Conservation (phyloP, 2,888 invertebrate genomes). For the Mythimna vitellina region DNA sequence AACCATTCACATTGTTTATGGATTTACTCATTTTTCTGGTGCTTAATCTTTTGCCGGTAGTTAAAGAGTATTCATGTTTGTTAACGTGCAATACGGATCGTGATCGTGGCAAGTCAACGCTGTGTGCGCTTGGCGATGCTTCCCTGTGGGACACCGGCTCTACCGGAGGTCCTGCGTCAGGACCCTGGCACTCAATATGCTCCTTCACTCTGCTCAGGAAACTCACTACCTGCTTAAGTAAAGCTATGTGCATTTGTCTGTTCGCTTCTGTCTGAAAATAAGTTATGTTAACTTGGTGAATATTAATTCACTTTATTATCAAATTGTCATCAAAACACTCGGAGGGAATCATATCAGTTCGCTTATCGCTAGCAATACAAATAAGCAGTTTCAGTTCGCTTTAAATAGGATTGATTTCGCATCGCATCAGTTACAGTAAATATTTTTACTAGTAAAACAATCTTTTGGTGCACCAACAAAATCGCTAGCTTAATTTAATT, state of each 20-base stretch:
- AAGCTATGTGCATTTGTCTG: conserved; percentile 93
- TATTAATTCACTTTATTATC: conserved; percentile 6
- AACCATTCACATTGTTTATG: conserved; percentile 85
- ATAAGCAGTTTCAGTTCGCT: conserved; percentile 60
- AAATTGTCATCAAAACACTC: conserved; percentile 7
- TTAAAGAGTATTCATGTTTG: conserved; percentile 80
- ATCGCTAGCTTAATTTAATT: conserved; percentile 34
- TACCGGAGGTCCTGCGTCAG: conserved; percentile 67
- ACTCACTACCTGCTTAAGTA: conserved; percentile 93
- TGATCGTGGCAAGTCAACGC: conserved; percentile 83
- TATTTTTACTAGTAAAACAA: conserved; percentile 5
- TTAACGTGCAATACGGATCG: conserved; percentile 85
- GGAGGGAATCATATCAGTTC: conserved; percentile 6
- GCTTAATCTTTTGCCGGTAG: conserved; percentile 78
- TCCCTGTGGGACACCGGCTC: conserved; percentile 67
- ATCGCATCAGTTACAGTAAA: conserved; percentile 47
- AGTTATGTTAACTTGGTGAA: conserved; percentile 66
- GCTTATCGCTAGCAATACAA: conserved; percentile 40
- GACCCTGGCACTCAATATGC: conserved; percentile 89
- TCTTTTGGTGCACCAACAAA: conserved; percentile 76
- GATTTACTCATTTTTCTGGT: conserved; percentile 87
- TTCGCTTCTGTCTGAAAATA: conserved; percentile 92
- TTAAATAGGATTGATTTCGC: conserved; percentile 48
- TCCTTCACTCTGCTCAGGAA: conserved; percentile 93
- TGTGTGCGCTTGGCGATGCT: conserved; percentile 70